Percentiles rank a stretch among this genome's conserved stretches.
phyloP scores from a whole-genome alignment of 2,888 invertebrate species.

The Helicoverpa assulta region DNA sequence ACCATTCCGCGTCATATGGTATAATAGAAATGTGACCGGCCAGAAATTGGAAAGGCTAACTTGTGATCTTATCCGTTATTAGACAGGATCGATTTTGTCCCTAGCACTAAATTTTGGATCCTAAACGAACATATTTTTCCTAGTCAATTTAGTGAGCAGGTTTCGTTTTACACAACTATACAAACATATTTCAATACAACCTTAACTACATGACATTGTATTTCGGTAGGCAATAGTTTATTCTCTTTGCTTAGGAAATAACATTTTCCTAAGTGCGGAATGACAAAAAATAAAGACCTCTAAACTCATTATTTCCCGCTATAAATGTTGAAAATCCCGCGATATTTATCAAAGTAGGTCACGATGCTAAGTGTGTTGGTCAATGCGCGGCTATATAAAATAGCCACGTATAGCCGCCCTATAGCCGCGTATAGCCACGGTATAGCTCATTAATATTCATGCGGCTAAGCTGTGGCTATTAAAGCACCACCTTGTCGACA shows the following conservation, averaged over 20 bases:
- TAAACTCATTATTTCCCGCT: slow-evolving; percentile 6
- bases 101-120: slow-evolving; percentile 32
- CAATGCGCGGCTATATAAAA: background rate
- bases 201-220: too few species aligned
- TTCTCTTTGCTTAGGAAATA: too few species aligned
- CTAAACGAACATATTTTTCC: slow-evolving; percentile 12
- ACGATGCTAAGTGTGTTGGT: slow-evolving; percentile 31
- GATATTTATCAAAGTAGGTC: slow-evolving; percentile 14
- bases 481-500: slow-evolving; percentile 70
- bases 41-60: slow-evolving; percentile 53
- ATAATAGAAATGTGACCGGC: slow-evolving; percentile 35
- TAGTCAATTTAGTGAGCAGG: background rate
- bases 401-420: too few species aligned
- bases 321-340: background rate
- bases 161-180: background rate
- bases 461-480: slow-evolving; percentile 71
- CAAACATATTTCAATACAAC: too few species aligned
- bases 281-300: background rate
- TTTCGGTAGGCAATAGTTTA: too few species aligned
- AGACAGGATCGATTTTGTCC: slow-evolving; percentile 44
- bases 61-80: slow-evolving; percentile 50
- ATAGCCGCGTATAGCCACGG: slow-evolving; percentile 20
- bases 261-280: slow-evolving; percentile 1
- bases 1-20: slow-evolving; percentile 23
- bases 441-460: slow-evolving; percentile 78